Conservation (phyloP, 2,113 vertebrate genomes). For the Pseudorasbora parva region DNA sequence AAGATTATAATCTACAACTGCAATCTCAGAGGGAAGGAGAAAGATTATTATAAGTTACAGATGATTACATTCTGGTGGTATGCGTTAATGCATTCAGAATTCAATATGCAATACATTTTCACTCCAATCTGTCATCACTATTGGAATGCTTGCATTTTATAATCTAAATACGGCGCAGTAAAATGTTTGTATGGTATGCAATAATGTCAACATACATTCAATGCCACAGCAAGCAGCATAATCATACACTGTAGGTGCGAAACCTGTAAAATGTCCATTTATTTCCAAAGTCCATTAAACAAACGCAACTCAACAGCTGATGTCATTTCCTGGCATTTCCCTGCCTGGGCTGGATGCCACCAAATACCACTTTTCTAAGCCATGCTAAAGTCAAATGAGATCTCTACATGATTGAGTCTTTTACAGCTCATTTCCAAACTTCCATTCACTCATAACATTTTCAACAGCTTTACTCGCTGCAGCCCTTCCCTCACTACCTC, state of each 20-base stretch:
- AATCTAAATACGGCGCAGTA: conserved; percentile 2
- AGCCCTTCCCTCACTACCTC: conserved; percentile 42
- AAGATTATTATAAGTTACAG: conserved; percentile 61
- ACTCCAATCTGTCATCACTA: conserved; percentile 2
- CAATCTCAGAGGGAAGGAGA: conserved; percentile 49
- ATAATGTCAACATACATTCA: conserved; percentile 17
- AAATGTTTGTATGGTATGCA: neutral
- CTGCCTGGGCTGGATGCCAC: conserved; percentile 59
- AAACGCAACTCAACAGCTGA: conserved; percentile 61
- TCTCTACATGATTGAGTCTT: conserved; percentile 65
- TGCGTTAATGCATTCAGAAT: conserved; percentile 25
- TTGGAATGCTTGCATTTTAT: neutral
- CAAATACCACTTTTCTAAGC: conserved; percentile 54
- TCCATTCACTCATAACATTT: conserved; percentile 64
- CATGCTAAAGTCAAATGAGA: conserved; percentile 59
- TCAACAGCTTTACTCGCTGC: conserved; percentile 45
- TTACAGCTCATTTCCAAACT: conserved; percentile 72
- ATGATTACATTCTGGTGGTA: conserved; percentile 62
- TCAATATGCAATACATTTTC: conserved; percentile 2
- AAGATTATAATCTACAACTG: conserved; percentile 19
- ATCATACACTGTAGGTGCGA: conserved; percentile 17
- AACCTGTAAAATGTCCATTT: conserved; percentile 60
- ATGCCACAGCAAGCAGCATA: conserved; percentile 45
- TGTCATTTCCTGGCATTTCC: conserved; percentile 74
- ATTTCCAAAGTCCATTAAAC: conserved; percentile 67